Percentiles rank a stretch among this genome's conserved stretches.
Evolutionary conservation across 2,113 vertebrate species (phyloP).

Genomic region (Dicentrarchus labrax): DNA sequence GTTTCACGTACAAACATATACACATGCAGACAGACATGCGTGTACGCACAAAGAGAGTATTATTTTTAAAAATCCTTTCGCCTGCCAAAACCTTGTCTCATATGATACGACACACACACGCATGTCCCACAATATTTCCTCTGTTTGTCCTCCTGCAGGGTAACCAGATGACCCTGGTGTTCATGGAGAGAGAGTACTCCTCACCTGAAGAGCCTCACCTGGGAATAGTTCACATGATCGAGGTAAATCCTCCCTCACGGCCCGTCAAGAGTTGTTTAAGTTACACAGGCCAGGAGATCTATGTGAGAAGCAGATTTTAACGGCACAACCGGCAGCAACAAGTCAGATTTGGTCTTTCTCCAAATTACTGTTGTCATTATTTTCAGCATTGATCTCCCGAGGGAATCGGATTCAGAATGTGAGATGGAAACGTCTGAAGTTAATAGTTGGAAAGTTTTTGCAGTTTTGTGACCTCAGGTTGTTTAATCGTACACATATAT

Average conservation of each 20-base stretch:
- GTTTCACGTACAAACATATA: neutral
- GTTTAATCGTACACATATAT: neutral
- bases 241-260: constrained; percentile 83
- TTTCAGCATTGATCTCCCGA: neutral
- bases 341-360: neutral
- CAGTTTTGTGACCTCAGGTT: neutral
- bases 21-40: neutral
- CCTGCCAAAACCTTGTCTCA: neutral
- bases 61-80: neutral
- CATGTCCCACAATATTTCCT: neutral
- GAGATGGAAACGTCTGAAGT: neutral
- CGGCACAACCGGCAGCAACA: neutral
- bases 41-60: neutral
- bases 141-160: constrained; percentile 83
- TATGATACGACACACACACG: too few relatives aligned
- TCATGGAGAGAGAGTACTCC: constrained; percentile 88
- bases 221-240: constrained; percentile 90
- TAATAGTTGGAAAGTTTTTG: neutral
- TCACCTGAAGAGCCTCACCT: constrained; percentile 86
- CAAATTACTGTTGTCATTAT: neutral
- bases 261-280: neutral
- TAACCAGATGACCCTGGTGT: constrained; percentile 96
- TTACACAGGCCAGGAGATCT: neutral
- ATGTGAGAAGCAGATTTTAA: neutral
- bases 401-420: too few relatives aligned